phyloP scores from a whole-genome alignment of 2,888 invertebrate genomes.

The Dorcus hopei region DNA sequence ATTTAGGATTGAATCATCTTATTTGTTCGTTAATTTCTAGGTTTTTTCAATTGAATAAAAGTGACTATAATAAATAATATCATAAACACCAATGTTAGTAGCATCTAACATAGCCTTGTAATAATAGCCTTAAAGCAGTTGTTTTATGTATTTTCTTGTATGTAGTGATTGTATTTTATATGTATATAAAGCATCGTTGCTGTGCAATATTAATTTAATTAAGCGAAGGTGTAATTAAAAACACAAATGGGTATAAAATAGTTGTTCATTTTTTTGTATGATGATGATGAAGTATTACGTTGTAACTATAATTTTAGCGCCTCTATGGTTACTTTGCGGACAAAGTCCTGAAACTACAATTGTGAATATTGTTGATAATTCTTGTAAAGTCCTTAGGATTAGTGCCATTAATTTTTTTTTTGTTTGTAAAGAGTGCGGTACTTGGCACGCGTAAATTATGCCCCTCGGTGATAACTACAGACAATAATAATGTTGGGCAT shows the following conservation, averaged over 20 bases:
- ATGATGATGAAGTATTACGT: background rate
- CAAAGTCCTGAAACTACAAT: background rate
- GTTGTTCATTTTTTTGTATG: slow-evolving; percentile 1
- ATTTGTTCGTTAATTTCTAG: background rate
- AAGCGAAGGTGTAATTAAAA: background rate
- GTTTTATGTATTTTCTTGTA: slow-evolving; percentile 12
- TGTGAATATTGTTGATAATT: slow-evolving; percentile 2
- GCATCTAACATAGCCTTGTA: slow-evolving; percentile 35
- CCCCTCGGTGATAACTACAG: background rate
- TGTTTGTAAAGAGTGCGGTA: background rate
- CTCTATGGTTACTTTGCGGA: background rate
- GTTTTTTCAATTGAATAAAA: background rate
- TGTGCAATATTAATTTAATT: slow-evolving; percentile 15
- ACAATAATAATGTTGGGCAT: background rate
- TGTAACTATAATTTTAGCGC: background rate
- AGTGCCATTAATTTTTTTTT: background rate
- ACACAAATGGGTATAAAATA: slow-evolving; percentile 2
- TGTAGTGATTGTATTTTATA: slow-evolving; percentile 7
- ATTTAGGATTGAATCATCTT: slow-evolving; percentile 3
- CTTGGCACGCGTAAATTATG: background rate
- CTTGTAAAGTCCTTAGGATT: background rate
- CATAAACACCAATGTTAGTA: slow-evolving; percentile 31
- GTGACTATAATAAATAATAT: slow-evolving; percentile 12
- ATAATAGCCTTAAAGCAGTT: slow-evolving; percentile 25
- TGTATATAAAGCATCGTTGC: slow-evolving; percentile 11